A percentile compares a stretch with the other conserved stretches of the same genome.
Conservation (phyloP, 2,113 vertebrate genomes). For the Shinisaurus crocodilurus region DNA sequence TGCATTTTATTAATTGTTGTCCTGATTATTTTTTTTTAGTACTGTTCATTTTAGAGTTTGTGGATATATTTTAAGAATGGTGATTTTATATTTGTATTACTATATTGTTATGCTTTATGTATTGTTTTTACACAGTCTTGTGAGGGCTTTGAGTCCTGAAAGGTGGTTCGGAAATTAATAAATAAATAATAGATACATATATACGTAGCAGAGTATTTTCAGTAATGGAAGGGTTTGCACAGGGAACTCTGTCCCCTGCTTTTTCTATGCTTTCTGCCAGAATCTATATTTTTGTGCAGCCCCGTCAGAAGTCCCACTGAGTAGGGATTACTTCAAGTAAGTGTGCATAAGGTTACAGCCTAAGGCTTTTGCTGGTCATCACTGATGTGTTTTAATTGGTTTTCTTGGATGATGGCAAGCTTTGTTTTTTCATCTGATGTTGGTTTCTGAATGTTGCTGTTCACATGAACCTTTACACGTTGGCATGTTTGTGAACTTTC, state of each 20-base stretch:
- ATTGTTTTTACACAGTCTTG: too few relatives aligned
- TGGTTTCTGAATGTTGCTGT: not conserved
- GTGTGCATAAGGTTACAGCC: not conserved
- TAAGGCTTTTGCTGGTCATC: not conserved
- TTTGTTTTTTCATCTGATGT: not conserved
- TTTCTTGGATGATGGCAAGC: not conserved
- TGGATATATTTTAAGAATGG: too few relatives aligned
- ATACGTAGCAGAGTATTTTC: not conserved
- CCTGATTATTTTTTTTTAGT: too few relatives aligned
- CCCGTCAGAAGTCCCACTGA: not conserved
- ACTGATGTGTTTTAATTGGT: not conserved
- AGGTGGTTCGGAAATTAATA: too few relatives aligned
- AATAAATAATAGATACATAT: too few relatives aligned
- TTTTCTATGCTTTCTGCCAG: not conserved
- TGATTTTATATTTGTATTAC: too few relatives aligned
- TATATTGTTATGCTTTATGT: too few relatives aligned
- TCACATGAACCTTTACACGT: not conserved
- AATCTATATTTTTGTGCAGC: not conserved
- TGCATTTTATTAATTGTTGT: too few relatives aligned
- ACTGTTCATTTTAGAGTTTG: too few relatives aligned
- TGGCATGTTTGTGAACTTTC: not conserved
- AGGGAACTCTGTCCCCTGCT: not conserved
- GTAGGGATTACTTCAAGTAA: not conserved
- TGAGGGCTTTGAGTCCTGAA: too few relatives aligned
- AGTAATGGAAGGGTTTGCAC: not conserved